Percentiles rank a stretch among this genome's conserved stretches.
Conservation (phyloP, 2,797 vertebrate species). For the Muraenolepis orangiensis region DNA sequence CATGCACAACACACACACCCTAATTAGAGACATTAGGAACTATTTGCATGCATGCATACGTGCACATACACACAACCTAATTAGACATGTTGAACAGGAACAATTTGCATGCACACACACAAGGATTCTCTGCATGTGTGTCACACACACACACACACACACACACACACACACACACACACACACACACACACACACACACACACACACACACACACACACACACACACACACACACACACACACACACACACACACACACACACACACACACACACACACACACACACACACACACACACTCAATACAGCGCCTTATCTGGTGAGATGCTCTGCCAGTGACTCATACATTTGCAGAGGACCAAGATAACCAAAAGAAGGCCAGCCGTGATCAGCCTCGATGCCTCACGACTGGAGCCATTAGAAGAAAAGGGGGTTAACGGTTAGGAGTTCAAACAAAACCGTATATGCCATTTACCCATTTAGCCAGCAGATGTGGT, state of each 20-base stretch:
- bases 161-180: background rate
- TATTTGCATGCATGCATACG: background rate
- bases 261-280: slow-evolving; percentile 4
- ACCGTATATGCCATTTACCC: background rate
- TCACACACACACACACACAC: background rate
- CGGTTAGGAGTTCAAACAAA: slow-evolving; percentile 14
- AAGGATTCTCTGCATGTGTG: too few relatives aligned
- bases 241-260: slow-evolving; percentile 45
- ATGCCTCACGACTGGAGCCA: slow-evolving; percentile 45
- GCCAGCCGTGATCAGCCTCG: slow-evolving; percentile 38
- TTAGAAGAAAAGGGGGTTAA: slow-evolving; percentile 22
- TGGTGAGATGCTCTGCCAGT: slow-evolving; percentile 24
- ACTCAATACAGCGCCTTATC: slow-evolving; percentile 29
- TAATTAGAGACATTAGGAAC: too few relatives aligned
- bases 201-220: slow-evolving; percentile 40
- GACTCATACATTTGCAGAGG: slow-evolving; percentile 20
- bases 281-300: slow-evolving; percentile 46
- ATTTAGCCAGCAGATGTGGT: background rate
- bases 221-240: background rate
- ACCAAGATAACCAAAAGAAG: slow-evolving; percentile 39
- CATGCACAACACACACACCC: slow-evolving; percentile 10
- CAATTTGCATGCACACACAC: slow-evolving; percentile 12
- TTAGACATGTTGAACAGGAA: too few relatives aligned
- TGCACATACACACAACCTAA: too few relatives aligned
- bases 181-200: slow-evolving; percentile 1